These are phyloP conservation scores for Drosophila truncata DNA, from an alignment of 1,140 invertebrate genomes.

Conservation along the genomic window DNA sequence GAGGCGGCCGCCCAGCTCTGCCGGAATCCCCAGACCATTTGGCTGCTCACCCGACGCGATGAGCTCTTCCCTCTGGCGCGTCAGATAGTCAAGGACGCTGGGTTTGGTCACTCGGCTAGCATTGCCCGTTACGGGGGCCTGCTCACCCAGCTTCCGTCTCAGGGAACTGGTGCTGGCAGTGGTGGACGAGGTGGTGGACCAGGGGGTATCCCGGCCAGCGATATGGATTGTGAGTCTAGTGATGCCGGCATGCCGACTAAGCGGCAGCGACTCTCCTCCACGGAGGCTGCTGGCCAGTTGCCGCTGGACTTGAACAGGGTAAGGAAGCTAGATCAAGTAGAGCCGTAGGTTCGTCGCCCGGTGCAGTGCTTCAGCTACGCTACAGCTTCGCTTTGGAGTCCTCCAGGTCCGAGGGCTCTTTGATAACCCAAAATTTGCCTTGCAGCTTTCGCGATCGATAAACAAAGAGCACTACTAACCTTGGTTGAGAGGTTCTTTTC, in stretches of 20 bases:
- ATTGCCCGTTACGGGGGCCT: conserved; percentile 79
- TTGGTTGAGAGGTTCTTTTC: conserved; percentile 46
- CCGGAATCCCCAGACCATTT: conserved; percentile 87
- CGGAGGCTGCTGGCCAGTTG: conserved; percentile 68
- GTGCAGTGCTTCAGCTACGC: conserved; percentile 70
- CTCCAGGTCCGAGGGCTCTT: conserved; percentile 4
- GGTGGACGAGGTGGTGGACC: conserved; percentile 28
- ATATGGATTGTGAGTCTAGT: conserved; percentile 76
- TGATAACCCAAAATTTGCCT: conserved; percentile 57
- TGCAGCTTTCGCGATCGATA: conserved; percentile 57
- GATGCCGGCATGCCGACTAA: conserved; percentile 63
- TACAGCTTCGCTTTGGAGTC: conserved; percentile 56
- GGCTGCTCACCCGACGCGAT: conserved; percentile 95
- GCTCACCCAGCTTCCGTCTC: conserved; percentile 61
- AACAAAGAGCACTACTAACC: conserved; percentile 17
- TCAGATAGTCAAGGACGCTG: conserved; percentile 96
- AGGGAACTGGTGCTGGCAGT: conserved; percentile 24
- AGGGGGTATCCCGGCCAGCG: conserved; percentile 31
- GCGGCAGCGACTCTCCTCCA: conserved; percentile 72
- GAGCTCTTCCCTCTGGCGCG: conserved; percentile 97
- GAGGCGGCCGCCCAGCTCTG: conserved; percentile 99
- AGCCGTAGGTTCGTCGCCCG: conserved; percentile 56
- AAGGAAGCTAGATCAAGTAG: conserved; percentile 65
- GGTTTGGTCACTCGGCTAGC: conserved; percentile 87
- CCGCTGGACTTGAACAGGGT: conserved; percentile 77